A percentile compares a stretch with the other conserved stretches of the same genome.
Evolutionary conservation across 2,113 vertebrate species (phyloP).

Genomic region (Grus americana): DNA sequence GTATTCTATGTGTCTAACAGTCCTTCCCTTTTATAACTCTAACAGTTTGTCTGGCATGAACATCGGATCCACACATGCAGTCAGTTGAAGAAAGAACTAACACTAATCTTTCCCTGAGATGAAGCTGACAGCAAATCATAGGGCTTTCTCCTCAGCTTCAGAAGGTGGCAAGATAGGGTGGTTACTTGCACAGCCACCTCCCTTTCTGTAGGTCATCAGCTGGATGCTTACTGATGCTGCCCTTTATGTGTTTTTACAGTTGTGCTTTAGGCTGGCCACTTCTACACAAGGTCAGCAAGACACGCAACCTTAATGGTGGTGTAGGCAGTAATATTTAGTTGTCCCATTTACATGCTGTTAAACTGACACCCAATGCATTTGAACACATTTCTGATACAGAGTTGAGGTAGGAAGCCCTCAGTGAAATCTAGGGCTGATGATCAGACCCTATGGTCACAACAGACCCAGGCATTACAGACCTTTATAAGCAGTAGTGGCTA

Average conservation of each 20-base stretch:
- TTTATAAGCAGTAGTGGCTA: neutral
- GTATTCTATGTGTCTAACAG: neutral
- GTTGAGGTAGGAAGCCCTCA: neutral
- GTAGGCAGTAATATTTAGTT: neutral
- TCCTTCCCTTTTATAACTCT: neutral
- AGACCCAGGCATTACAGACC: neutral
- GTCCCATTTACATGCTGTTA: rapidly evolving
- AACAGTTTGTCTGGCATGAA: neutral
- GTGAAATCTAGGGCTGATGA: neutral
- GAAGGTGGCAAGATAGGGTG: neutral
- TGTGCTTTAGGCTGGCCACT: neutral
- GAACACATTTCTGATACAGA: neutral
- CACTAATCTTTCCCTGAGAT: neutral
- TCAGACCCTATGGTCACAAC: neutral
- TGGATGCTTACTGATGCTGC: neutral
- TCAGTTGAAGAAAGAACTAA: neutral
- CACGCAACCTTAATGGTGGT: neutral
- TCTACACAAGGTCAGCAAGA: neutral
- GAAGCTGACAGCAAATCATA: neutral
- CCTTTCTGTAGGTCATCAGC: neutral
- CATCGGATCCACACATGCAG: neutral
- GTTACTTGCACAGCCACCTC: neutral
- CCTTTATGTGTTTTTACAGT: neutral
- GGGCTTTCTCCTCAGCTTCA: neutral
- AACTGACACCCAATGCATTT: neutral